Evolutionary conservation across 2,888 invertebrate species (phyloP).

Genomic region (Rambutsinella grinnellia): DNA sequence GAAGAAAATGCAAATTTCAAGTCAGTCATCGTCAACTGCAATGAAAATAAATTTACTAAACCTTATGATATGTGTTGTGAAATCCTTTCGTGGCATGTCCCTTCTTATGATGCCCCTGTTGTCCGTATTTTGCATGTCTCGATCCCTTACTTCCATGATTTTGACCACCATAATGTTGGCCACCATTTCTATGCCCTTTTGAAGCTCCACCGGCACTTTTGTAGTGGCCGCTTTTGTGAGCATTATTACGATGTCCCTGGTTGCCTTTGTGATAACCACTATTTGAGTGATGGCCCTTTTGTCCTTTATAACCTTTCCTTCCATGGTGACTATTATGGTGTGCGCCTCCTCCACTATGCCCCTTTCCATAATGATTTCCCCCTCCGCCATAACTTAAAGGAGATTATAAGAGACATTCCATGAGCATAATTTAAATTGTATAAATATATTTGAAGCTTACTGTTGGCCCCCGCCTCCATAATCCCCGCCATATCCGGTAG

Average conservation of each 20-base stretch:
- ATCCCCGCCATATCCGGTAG: slow-evolving; percentile 53
- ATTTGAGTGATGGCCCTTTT: slow-evolving; percentile 47
- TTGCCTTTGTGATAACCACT: slow-evolving; percentile 59
- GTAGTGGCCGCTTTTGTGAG: slow-evolving; percentile 61
- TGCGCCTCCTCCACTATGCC: slow-evolving; percentile 33
- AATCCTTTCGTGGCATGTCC: slow-evolving; percentile 65
- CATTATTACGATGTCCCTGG: slow-evolving; percentile 61
- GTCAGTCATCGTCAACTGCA: too few relatives aligned
- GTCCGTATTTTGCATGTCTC: slow-evolving; percentile 60
- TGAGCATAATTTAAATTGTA: not conserved
- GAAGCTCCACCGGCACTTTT: slow-evolving; percentile 58
- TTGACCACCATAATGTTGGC: slow-evolving; percentile 60
- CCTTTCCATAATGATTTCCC: slow-evolving; percentile 46
- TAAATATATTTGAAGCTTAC: slow-evolving; percentile 8
- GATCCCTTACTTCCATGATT: slow-evolving; percentile 59
- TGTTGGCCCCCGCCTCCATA: slow-evolving; percentile 15
- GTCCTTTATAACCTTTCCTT: slow-evolving; percentile 40
- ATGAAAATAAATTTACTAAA: too few relatives aligned
- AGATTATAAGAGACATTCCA: too few relatives aligned
- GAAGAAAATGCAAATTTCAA: not conserved
- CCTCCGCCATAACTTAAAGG: slow-evolving; percentile 2
- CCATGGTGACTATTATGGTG: slow-evolving; percentile 57
- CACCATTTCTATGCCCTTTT: slow-evolving; percentile 61
- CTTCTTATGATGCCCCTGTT: slow-evolving; percentile 60
- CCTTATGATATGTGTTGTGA: slow-evolving; percentile 65